Evolutionary conservation across 2,888 invertebrate genomes (phyloP), one percentile per base, ranked within the genome.

Genomic region (Plebejus argus): DNA sequence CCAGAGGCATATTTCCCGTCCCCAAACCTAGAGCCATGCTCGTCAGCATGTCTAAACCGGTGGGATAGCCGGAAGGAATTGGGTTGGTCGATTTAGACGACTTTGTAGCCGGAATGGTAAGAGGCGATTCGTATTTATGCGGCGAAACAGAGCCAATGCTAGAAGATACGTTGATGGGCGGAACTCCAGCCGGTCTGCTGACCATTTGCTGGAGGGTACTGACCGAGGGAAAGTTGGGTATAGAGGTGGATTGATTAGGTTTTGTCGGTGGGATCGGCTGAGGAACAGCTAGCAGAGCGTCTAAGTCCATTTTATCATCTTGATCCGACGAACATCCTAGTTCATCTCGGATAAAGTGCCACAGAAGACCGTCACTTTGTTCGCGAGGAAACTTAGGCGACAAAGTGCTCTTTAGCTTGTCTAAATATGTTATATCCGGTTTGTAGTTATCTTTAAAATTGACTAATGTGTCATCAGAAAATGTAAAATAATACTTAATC

Each of bases 371-470:
- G 85, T 97, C 97, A 81, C 96, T 96, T 85, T 96, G 96, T 84
- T 97, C 97, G 53, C 97, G 94, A 0, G 98, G 98, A 85, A 98
- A 96, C 88, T 98, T 98, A 0, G 97, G 96, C 49, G 96, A 96
- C 72, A 98, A 87, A 0, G 97, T 97, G 81, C 95, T 96, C 90
- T 98, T 98, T 76, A 98, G 88, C 89, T 98, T 98, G 84, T 98
- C 98, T 78, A 98, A 95, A 87, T 96, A 98, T 0, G 97, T 96
- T 4, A 96, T 96, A 82, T 96, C 96, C 23, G 95, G 95, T 84
- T 96, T 95, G 88, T 96, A 97, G 81, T 93, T 96, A 15, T 96
- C 92, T 83, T 92, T 91, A 81, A 94, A 94, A 81, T 92, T 88
- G n/a, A 94, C 83, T 56, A 89, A 90, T 8, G 89, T 90, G 3